Evolutionary conservation across 2,888 invertebrate genomes (phyloP).

Genomic region (Agrilus mali): DNA sequence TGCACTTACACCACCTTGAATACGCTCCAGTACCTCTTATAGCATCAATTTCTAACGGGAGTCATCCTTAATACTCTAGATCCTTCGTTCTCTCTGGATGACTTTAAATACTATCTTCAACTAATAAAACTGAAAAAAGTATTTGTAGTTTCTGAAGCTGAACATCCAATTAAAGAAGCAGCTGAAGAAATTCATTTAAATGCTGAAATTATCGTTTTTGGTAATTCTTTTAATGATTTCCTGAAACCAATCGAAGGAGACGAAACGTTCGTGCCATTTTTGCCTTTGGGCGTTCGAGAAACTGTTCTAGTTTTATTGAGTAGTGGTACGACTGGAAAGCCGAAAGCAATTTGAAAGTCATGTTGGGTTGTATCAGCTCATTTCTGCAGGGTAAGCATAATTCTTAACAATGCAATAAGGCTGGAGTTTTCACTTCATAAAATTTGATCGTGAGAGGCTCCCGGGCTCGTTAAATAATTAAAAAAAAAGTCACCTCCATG

Average conservation of each 20-base stretch:
- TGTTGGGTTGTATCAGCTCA: slow-evolving; percentile 6
- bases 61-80: too few species aligned
- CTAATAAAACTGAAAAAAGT: too few species aligned
- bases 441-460: too few species aligned
- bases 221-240: slow-evolving; percentile 12
- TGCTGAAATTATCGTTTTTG: slow-evolving; percentile 16
- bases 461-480: too few species aligned
- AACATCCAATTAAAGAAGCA: slow-evolving; percentile 12
- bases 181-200: slow-evolving; percentile 7
- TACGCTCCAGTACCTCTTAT: slow-evolving; percentile 34
- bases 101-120: too few species aligned
- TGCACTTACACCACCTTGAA: slow-evolving; percentile 37
- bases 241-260: slow-evolving; percentile 12
- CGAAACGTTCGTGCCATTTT: slow-evolving; percentile 15
- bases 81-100: too few species aligned
- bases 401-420: too few species aligned
- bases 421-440: too few species aligned
- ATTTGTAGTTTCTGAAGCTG: slow-evolving; percentile 5
- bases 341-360: slow-evolving; percentile 27
- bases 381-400: too few species aligned
- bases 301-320: slow-evolving; percentile 23
- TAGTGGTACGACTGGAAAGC: slow-evolving; percentile 29
- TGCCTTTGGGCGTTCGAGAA: slow-evolving; percentile 12
- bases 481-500: too few species aligned
- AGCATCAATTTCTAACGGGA: too few species aligned